Conservation (phyloP, 2,888 invertebrate genomes). For the Agrochola macilenta region DNA sequence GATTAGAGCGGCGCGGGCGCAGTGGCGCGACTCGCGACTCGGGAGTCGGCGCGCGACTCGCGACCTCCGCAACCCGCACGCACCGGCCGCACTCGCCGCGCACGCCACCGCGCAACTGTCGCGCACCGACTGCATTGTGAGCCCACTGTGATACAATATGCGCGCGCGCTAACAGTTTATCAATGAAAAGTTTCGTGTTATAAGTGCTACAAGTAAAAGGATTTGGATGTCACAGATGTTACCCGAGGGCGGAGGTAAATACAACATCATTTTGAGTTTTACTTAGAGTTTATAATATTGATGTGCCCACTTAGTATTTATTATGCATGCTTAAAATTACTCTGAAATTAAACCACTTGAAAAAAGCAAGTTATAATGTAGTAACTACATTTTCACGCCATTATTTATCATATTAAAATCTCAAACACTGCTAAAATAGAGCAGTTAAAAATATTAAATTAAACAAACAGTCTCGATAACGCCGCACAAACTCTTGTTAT, state of each 20-base stretch:
- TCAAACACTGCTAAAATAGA: not conserved
- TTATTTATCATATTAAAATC: not conserved
- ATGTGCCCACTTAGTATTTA: not conserved
- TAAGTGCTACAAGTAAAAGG: constrained; percentile 73
- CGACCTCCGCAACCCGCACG: constrained; percentile 54
- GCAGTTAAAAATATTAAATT: constrained; percentile 13
- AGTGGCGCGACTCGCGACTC: constrained; percentile 65
- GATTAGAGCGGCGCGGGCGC: constrained; percentile 83
- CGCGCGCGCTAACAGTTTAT: constrained; percentile 62
- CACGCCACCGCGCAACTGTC: constrained; percentile 48
- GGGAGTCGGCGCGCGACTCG: constrained; percentile 60
- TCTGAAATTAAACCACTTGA: not conserved
- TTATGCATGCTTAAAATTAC: not conserved
- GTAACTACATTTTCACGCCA: not conserved
- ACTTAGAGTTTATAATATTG: not conserved
- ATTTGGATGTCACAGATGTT: constrained; percentile 88
- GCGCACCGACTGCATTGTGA: constrained; percentile 46
- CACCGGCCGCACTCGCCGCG: constrained; percentile 35
- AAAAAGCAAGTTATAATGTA: not conserved
- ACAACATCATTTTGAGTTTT: constrained; percentile 61
- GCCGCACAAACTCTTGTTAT: constrained; percentile 36
- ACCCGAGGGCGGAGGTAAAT: constrained; percentile 88
- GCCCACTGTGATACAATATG: constrained; percentile 52
- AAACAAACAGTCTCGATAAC: constrained; percentile 24
- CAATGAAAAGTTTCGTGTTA: constrained; percentile 72